Conservation (phyloP, 1,140 invertebrate species). For the Branchinecta lindahli region DNA sequence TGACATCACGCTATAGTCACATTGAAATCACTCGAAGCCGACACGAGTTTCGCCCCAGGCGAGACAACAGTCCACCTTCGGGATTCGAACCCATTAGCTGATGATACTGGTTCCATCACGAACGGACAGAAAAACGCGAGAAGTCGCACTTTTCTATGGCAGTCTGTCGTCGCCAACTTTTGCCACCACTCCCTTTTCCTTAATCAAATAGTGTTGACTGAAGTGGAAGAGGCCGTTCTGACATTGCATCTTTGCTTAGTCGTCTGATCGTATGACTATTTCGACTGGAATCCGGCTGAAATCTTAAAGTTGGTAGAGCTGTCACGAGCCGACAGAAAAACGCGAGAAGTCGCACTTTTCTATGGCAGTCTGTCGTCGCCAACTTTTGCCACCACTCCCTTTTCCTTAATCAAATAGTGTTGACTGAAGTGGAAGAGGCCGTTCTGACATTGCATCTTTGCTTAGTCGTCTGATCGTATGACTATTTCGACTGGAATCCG, state of each 20-base stretch:
- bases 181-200: no score
- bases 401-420: no score
- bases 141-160: not conserved
- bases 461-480: no score
- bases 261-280: no score
- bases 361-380: not conserved
- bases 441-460: no score
- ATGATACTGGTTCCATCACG: not conserved
- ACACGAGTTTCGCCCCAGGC: conserved; percentile 7
- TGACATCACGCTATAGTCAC: not conserved
- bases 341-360: not conserved
- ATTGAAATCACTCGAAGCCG: conserved; percentile 3
- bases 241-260: no score
- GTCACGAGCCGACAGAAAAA: not conserved
- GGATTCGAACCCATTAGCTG: not conserved
- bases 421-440: no score
- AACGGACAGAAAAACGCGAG: not conserved
- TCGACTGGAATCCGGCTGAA: not conserved
- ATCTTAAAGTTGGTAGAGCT: not conserved
- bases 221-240: no score
- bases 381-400: no score
- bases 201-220: no score
- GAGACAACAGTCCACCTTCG: not conserved
- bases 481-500: not conserved
- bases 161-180: not conserved